These are phyloP conservation scores for Spodoptera littoralis DNA, from an alignment of 2,888 invertebrate species.

Conservation along the genomic window DNA sequence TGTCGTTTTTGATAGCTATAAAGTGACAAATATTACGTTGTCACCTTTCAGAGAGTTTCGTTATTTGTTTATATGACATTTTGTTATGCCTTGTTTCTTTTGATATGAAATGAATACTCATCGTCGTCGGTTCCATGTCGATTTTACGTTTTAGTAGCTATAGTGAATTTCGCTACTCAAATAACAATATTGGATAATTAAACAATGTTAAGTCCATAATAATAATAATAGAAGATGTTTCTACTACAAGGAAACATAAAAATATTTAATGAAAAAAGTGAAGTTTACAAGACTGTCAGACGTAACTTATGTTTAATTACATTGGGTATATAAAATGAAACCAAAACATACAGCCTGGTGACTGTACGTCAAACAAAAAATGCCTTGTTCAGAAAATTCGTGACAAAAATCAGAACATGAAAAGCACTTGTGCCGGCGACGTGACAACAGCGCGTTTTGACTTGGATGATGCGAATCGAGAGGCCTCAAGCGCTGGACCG, in stretches of 20 bases:
- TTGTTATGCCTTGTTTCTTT: neutral
- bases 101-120: neutral
- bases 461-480: constrained; percentile 70
- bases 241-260: too few species aligned
- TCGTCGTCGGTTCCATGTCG: too few species aligned
- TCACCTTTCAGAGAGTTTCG: constrained; percentile 9
- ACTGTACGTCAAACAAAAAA: constrained; percentile 28
- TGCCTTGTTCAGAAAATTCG: constrained; percentile 55
- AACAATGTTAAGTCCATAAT: too few species aligned
- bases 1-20: neutral
- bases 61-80: neutral
- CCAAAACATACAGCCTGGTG: too few species aligned
- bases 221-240: too few species aligned
- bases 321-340: too few species aligned
- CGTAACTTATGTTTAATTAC: too few species aligned
- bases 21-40: constrained; percentile 18
- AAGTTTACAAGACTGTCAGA: too few species aligned
- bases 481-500: constrained; percentile 65
- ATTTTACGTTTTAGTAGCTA: too few species aligned
- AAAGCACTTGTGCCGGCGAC: constrained; percentile 52
- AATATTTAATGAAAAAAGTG: too few species aligned
- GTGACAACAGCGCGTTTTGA: constrained; percentile 64
- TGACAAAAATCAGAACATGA: constrained; percentile 62
- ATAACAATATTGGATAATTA: too few species aligned
- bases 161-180: too few species aligned